Percentiles rank a stretch among this genome's conserved stretches.
Evolutionary conservation across 2,888 invertebrate species (phyloP).

Genomic region (Steinernema hermaphroditum): DNA sequence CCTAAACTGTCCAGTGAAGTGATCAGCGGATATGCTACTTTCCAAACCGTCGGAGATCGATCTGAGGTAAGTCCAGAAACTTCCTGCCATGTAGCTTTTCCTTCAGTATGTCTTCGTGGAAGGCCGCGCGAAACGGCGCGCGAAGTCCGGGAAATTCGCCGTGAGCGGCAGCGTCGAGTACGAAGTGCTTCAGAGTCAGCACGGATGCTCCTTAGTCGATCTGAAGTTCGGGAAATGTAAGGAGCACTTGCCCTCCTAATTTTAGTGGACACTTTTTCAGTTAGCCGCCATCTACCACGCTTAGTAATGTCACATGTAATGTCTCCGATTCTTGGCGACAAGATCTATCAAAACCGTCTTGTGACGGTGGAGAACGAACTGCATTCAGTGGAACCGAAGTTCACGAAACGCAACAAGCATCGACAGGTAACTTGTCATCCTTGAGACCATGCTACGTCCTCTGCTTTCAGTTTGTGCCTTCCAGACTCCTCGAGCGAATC

Average conservation of each 20-base stretch:
- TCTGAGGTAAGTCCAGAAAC: slow-evolving; percentile 38
- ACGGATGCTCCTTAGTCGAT: slow-evolving; percentile 46
- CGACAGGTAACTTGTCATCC: slow-evolving; percentile 25
- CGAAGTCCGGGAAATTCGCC: slow-evolving; percentile 49
- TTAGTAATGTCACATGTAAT: slow-evolving; percentile 46
- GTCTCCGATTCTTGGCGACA: slow-evolving; percentile 49
- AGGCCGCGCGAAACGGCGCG: slow-evolving; percentile 40
- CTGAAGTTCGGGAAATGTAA: slow-evolving; percentile 46
- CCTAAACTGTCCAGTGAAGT: slow-evolving; percentile 38
- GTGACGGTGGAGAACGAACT: slow-evolving; percentile 40
- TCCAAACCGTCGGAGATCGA: slow-evolving; percentile 43
- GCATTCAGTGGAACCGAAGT: slow-evolving; percentile 40
- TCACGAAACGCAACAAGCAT: slow-evolving; percentile 21
- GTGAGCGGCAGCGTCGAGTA: slow-evolving; percentile 47
- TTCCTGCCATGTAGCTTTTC: background rate
- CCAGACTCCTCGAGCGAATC: slow-evolving; percentile 33
- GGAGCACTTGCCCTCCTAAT: background rate
- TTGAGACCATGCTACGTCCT: no score
- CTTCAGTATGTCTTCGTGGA: slow-evolving; percentile 50
- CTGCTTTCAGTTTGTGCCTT: slow-evolving; percentile 38
- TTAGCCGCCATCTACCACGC: slow-evolving; percentile 51
- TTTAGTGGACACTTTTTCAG: slow-evolving; percentile 34
- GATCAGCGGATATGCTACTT: slow-evolving; percentile 46
- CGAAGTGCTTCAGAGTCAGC: slow-evolving; percentile 39
- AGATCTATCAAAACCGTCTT: slow-evolving; percentile 48